These are phyloP conservation scores for Ranitomeya variabilis DNA, from an alignment of 2,113 vertebrate genomes.

Conservation along the genomic window DNA sequence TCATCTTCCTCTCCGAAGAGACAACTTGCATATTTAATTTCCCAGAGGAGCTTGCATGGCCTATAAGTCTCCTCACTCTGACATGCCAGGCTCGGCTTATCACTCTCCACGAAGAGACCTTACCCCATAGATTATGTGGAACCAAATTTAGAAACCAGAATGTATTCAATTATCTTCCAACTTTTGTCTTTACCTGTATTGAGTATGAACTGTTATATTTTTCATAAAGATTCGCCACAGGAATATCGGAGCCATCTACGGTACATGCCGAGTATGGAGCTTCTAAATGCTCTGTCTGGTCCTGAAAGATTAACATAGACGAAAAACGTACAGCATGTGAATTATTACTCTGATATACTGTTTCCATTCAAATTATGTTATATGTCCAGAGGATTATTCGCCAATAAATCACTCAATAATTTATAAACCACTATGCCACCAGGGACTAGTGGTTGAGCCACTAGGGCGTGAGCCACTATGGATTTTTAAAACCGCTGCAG, in stretches of 20 bases:
- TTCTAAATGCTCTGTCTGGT: constrained; percentile 74
- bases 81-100: too few relatives aligned
- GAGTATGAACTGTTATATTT: constrained; percentile 73
- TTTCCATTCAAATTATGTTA: not conserved
- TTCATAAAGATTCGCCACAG: constrained; percentile 71
- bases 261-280: constrained; percentile 77
- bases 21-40: too few relatives aligned
- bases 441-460: not conserved
- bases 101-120: too few relatives aligned
- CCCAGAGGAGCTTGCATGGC: too few relatives aligned
- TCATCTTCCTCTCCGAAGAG: too few relatives aligned
- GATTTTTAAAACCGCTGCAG: too few relatives aligned
- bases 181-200: constrained; percentile 69
- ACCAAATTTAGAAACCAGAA: too few relatives aligned
- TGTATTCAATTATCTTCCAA: not conserved
- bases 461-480: too few relatives aligned
- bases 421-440: not conserved
- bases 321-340: not conserved
- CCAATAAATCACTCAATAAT: not conserved
- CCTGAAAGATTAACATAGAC: constrained; percentile 64
- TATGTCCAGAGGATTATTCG: not conserved
- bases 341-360: not conserved
- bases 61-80: too few relatives aligned
- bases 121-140: too few relatives aligned
- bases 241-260: constrained; percentile 71